These are phyloP conservation scores for Calidris pygmaea DNA, from an alignment of 2,113 vertebrate species.

Conservation along the genomic window DNA sequence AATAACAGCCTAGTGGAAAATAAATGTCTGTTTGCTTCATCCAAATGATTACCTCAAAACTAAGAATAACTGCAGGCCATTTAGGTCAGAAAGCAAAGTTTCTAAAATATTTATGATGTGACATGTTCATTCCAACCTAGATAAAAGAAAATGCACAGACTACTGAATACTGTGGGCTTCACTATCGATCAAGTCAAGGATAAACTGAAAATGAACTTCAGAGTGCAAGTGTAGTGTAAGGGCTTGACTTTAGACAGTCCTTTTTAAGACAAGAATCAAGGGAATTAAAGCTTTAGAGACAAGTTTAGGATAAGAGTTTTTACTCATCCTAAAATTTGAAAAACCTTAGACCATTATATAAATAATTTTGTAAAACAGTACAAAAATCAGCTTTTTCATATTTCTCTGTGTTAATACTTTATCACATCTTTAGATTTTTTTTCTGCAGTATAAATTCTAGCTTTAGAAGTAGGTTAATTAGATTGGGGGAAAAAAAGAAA, in stretches of 20 bases:
- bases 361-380: not conserved
- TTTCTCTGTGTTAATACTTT: not conserved
- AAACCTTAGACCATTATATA: not conserved
- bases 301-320: not conserved
- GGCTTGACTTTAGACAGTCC: not conserved
- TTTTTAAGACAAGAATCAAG: not conserved
- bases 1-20: not conserved
- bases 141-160: not conserved
- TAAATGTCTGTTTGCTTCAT: not conserved
- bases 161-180: not conserved
- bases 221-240: not conserved
- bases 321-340: not conserved
- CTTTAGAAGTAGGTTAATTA: not conserved
- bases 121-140: not conserved
- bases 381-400: not conserved
- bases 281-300: not conserved
- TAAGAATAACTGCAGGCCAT: not conserved
- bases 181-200: not conserved
- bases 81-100: not conserved
- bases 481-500: no score
- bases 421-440: not conserved
- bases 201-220: not conserved
- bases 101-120: slow-evolving; percentile 28
- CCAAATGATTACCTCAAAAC: not conserved
- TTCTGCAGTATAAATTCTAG: not conserved